Base-by-base conservation (phyloP, 37 sponge, comb jelly and placozoan genomes). In the Spongilla lacustris region DNA sequence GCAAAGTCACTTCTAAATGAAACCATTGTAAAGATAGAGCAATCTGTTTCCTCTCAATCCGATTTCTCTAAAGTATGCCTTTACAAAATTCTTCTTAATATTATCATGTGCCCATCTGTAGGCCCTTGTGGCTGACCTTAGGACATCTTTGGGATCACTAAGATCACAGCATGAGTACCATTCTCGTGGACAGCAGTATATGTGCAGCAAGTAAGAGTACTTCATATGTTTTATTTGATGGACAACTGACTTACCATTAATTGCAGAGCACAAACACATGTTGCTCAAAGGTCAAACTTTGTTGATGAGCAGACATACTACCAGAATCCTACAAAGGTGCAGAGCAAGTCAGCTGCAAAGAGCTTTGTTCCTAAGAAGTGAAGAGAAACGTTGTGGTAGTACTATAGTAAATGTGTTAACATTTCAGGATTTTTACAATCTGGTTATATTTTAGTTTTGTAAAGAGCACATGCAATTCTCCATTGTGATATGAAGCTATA, bases 61-160 rank as follows among this genome's bases (percentile, higher is more conserved):
- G 66, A 73, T 21, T 85, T 76, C 69, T 79, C 81, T 36, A 74
- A 87, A 69, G 88, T 87, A 75, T 3, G 6, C 41, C 41, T 6
- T 9, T 3, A 9, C 41, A 41, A 41, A 9, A 41, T 3, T 41
- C 3, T 6, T 9, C 3, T 41, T 41, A 41, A 41, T 41, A 17
- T 17, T 17, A 6, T 10, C 14, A 58, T 58, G 4, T 58, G 19
- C 36, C 10, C 13, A 30, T 79, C 50, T 27, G 17, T 69, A 90
- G 86, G 85, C 76, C 2, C 82, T 93, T 14, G 76, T 86, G 14
- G 58, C 13, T 2, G 93, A 93, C 58, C n/a, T 93, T 38, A 93
- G 78, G 71, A 81, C 71, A 27, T 70, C 84, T 21, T 68, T 86
- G 25, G 89, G 83, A 5, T 72, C 84, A 3, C 76, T 88, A 69